Conservation (phyloP, 2,888 invertebrate genomes). For the Phaedon cochleariae region DNA sequence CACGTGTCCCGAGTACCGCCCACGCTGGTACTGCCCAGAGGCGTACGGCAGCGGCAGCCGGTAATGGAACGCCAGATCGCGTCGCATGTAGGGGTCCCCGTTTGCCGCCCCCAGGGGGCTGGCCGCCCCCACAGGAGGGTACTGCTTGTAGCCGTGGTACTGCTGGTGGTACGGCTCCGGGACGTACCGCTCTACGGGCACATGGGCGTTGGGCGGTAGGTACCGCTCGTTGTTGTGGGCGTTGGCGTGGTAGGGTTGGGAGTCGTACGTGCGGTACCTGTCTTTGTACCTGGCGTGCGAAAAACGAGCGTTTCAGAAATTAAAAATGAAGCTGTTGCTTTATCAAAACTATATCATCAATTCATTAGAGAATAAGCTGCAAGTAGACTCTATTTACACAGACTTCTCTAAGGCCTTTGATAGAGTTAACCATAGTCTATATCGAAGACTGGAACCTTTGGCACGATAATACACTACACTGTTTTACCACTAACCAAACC, state of each 20-base stretch:
- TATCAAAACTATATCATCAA: too few relatives aligned
- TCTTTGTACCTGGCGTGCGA: constrained; percentile 37
- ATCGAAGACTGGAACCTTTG: too few relatives aligned
- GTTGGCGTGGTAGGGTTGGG: constrained; percentile 34
- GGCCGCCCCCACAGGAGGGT: constrained; percentile 52
- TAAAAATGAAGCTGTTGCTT: too few relatives aligned
- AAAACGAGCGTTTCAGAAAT: too few relatives aligned
- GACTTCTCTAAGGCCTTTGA: too few relatives aligned
- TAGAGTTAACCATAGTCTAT: too few relatives aligned
- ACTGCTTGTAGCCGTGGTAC: constrained; percentile 66
- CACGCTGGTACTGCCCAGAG: constrained; percentile 59
- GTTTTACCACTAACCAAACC: too few relatives aligned
- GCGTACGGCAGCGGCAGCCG: constrained; percentile 64
- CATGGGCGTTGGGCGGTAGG: constrained; percentile 74
- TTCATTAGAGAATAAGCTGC: too few relatives aligned
- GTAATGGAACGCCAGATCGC: constrained; percentile 68
- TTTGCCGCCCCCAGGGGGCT: constrained; percentile 45
- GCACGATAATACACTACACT: too few relatives aligned
- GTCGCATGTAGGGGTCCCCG: constrained; percentile 68
- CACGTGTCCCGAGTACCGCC: constrained; percentile 51
- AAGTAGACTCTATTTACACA: too few relatives aligned
- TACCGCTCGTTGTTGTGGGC: constrained; percentile 63
- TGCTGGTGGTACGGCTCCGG: constrained; percentile 69
- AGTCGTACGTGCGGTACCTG: constrained; percentile 31
- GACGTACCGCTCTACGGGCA: constrained; percentile 77